Evolutionary conservation across 1,140 invertebrate species (phyloP).

Genomic region (Cylas formicarius): DNA sequence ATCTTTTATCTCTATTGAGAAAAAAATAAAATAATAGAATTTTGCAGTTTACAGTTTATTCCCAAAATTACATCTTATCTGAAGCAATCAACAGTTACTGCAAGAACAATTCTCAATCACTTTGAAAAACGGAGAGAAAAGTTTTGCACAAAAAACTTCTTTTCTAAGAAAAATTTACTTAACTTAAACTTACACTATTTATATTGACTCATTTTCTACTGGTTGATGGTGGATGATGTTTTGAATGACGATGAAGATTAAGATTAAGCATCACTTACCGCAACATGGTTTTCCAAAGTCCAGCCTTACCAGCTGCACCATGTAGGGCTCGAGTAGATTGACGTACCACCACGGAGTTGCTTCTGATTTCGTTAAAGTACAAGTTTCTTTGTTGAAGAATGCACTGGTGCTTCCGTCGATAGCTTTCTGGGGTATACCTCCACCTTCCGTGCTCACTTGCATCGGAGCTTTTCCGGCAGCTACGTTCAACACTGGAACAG

Average conservation of each 20-base stretch:
- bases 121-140: too few species aligned
- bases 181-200: too few species aligned
- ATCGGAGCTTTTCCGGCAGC: constrained; percentile 92
- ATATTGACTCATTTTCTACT: too few species aligned
- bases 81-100: too few species aligned
- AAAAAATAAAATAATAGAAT: too few species aligned
- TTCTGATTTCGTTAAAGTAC: constrained; percentile 78
- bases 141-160: too few species aligned
- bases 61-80: too few species aligned
- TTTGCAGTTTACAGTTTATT: too few species aligned
- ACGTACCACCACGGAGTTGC: constrained; percentile 91
- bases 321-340: constrained; percentile 88
- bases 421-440: constrained; percentile 82
- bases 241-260: neutral
- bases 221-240: too few species aligned
- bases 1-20: too few species aligned
- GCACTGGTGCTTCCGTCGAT: constrained; percentile 85
- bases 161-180: too few species aligned
- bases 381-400: constrained; percentile 75
- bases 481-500: constrained; percentile 81
- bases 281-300: constrained; percentile 91
- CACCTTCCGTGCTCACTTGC: constrained; percentile 79
- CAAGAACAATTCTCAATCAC: too few species aligned
- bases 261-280: constrained; percentile 63
- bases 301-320: constrained; percentile 86